A percentile compares a stretch with the other conserved stretches of the same genome.
These are phyloP conservation scores for Aulostomus chinensis DNA, from an alignment of 2,797 vertebrate species.

Conservation along the genomic window DNA sequence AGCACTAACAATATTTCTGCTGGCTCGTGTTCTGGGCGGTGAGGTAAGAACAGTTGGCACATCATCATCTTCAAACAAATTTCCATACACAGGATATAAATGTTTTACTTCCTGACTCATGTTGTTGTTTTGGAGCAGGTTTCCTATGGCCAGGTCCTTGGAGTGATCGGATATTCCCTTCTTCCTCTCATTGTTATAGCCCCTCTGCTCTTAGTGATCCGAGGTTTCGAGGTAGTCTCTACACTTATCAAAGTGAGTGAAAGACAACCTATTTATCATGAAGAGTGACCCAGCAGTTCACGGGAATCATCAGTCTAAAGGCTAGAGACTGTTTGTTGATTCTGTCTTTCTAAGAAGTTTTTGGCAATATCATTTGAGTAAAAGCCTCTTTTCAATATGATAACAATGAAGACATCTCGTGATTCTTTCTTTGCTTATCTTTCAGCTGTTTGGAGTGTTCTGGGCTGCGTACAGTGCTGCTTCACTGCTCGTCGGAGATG, in stretches of 20 bases:
- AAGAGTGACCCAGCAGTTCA: too few relatives aligned
- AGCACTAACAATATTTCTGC: slow-evolving; percentile 94
- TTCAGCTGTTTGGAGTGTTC: slow-evolving; percentile 94
- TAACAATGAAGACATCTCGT: too few relatives aligned
- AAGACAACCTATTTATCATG: neutral
- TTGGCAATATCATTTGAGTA: too few relatives aligned
- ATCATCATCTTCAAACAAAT: neutral
- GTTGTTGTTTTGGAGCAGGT: slow-evolving; percentile 79
- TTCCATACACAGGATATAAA: neutral
- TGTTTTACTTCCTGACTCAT: neutral
- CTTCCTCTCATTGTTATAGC: slow-evolving; percentile 97
- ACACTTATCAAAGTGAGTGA: slow-evolving; percentile 93
- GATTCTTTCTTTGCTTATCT: slow-evolving; percentile 2
- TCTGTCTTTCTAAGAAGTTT: too few relatives aligned
- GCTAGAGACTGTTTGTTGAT: too few relatives aligned
- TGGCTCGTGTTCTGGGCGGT: slow-evolving; percentile 97
- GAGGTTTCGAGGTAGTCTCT: slow-evolving; percentile 91
- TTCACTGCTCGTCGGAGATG: slow-evolving; percentile 95
- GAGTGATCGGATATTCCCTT: slow-evolving; percentile 97
- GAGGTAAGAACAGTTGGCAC: slow-evolving; percentile 87
- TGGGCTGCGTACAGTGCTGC: slow-evolving; percentile 99
- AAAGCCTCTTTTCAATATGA: too few relatives aligned
- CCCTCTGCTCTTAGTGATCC: slow-evolving; percentile 91
- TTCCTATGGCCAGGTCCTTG: slow-evolving; percentile 96
- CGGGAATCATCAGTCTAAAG: too few relatives aligned